Conservation (phyloP, 2,888 invertebrate species). For the Melanchra persicariae region DNA sequence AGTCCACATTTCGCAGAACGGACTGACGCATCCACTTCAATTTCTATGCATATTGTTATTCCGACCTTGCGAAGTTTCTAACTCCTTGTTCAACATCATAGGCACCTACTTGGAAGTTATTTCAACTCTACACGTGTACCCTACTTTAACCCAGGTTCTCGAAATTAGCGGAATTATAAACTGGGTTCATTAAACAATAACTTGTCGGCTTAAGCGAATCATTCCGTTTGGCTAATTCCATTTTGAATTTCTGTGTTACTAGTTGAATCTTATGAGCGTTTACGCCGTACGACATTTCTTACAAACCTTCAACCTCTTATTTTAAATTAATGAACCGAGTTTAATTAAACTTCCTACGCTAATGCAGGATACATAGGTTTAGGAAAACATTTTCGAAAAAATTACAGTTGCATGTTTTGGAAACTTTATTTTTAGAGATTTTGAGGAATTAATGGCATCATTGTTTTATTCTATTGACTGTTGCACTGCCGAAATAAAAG, state of each 20-base stretch:
- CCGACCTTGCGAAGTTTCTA: neutral
- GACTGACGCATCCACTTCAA: neutral
- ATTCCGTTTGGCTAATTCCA: neutral
- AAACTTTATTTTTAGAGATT: neutral
- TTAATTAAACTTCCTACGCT: too few species aligned
- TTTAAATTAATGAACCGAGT: too few species aligned
- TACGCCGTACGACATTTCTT: too few species aligned
- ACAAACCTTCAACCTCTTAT: too few species aligned
- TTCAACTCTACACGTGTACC: slow-evolving; percentile 32
- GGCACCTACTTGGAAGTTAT: slow-evolving; percentile 4
- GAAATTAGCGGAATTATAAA: slow-evolving; percentile 17
- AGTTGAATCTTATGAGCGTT: too few species aligned
- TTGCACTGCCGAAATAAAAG: neutral
- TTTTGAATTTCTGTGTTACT: neutral
- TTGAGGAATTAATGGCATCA: neutral
- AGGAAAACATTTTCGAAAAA: too few species aligned
- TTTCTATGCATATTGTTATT: neutral
- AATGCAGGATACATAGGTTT: too few species aligned
- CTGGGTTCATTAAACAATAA: slow-evolving; percentile 23
- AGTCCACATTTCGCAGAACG: neutral
- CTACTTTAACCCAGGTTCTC: slow-evolving; percentile 13
- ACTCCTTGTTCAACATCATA: neutral
- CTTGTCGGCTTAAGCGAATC: neutral
- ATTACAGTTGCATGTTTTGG: neutral
- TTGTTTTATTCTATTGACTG: neutral